A percentile compares a stretch with the other conserved stretches of the same genome.
These are phyloP conservation scores for Podarcis cretensis DNA, from an alignment of 2,113 vertebrate species.

Conservation along the genomic window DNA sequence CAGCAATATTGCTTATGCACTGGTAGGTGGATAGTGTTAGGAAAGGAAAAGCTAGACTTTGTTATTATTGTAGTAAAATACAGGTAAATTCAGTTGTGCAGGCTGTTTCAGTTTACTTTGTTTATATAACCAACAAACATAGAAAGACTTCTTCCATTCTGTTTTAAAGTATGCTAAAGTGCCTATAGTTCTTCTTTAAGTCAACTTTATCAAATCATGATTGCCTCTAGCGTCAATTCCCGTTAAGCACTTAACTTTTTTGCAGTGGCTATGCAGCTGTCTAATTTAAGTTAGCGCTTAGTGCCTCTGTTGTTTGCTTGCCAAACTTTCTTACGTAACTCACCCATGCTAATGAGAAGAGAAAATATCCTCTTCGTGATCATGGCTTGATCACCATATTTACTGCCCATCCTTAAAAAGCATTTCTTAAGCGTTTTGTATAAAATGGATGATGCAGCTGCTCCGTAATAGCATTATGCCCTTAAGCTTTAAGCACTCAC, in stretches of 20 bases:
- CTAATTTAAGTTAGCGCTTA: conserved; percentile 12
- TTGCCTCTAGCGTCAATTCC: conserved; percentile 13
- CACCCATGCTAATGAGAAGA: neutral
- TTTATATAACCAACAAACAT: conserved; percentile 22
- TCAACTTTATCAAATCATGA: conserved; percentile 18
- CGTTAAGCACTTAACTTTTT: conserved; percentile 47
- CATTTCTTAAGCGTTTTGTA: neutral
- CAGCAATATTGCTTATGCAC: conserved; percentile 13
- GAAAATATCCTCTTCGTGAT: neutral
- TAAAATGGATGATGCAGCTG: neutral
- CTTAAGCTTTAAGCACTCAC: neutral
- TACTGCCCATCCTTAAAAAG: neutral
- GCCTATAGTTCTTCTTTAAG: conserved; percentile 6
- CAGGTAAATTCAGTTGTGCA: neutral
- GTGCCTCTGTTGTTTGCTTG: conserved; percentile 31
- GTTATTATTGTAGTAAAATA: neutral
- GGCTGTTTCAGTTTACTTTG: neutral
- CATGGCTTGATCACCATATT: neutral
- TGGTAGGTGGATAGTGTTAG: conserved; percentile 25
- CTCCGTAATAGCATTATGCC: neutral
- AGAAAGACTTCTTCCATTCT: neutral
- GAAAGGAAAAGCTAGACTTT: neutral
- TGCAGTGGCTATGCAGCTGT: conserved; percentile 8
- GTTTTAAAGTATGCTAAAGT: neutral
- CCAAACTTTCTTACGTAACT: conserved; percentile 11